Conservation (phyloP, 2,797 vertebrate species). For the Eidolon dupreanum region DNA sequence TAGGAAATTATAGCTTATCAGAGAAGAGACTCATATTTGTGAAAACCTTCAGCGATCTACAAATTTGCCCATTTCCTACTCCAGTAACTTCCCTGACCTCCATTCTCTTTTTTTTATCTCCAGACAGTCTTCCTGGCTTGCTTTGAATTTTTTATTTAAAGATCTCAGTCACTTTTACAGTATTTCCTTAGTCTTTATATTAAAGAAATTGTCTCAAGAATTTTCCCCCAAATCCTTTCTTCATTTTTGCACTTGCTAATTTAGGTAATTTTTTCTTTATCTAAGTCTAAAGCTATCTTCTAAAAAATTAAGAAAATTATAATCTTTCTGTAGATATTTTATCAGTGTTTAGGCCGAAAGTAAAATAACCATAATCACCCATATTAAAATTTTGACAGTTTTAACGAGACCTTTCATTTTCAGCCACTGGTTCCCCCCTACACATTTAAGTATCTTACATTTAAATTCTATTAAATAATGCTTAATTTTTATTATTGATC, state of each 20-base stretch:
- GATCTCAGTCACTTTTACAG: not conserved
- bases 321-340: slow-evolving; percentile 34
- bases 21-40: not conserved
- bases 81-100: not conserved
- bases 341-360: not conserved
- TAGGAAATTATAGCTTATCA: not conserved
- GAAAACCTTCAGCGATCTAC: not conserved
- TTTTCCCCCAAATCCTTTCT: not conserved
- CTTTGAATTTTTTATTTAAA: not conserved
- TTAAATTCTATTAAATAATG: not conserved
- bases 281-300: not conserved
- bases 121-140: not conserved
- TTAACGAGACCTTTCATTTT: slow-evolving; percentile 3
- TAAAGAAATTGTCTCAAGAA: not conserved
- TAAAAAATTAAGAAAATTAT: not conserved
- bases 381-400: slow-evolving; percentile 1
- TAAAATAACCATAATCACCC: slow-evolving; percentile 26
- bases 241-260: slow-evolving; percentile 1
- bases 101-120: not conserved
- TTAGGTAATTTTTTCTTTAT: not conserved
- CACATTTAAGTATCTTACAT: not conserved
- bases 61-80: not conserved
- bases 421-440: not conserved
- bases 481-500: slow-evolving; percentile 49
- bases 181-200: not conserved